Percentiles rank a stretch among this genome's conserved stretches.
phyloP scores from a whole-genome alignment of 2,888 invertebrate genomes.

The Chymomyza caudatula region DNA sequence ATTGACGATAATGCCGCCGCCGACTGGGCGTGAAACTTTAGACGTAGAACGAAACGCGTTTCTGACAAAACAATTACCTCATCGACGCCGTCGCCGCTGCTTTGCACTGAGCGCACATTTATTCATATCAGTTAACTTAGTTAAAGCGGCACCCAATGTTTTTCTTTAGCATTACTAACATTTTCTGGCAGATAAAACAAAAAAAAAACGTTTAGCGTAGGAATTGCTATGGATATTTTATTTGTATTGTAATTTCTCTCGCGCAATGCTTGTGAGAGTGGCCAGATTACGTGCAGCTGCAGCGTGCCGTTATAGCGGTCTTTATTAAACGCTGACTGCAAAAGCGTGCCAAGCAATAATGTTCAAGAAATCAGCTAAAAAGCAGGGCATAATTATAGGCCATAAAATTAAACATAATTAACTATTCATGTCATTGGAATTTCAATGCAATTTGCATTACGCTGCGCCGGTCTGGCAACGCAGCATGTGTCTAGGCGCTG shows the following conservation, averaged over 20 bases:
- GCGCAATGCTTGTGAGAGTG: background rate
- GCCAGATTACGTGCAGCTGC: slow-evolving; percentile 4
- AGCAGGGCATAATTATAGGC: background rate
- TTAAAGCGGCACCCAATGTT: slow-evolving; percentile 6
- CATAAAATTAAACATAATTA: background rate
- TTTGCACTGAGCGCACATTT: slow-evolving; percentile 30
- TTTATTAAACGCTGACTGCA: slow-evolving; percentile 33
- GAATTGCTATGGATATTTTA: background rate
- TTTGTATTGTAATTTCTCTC: slow-evolving; percentile 2
- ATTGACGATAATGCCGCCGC: slow-evolving; percentile 23
- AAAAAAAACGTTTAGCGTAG: slow-evolving; percentile 20
- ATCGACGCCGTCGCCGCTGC: slow-evolving; percentile 41
- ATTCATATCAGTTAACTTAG: slow-evolving; percentile 38
- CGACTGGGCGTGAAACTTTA: slow-evolving; percentile 58
- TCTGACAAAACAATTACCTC: slow-evolving; percentile 60
- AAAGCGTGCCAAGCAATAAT: too few relatives aligned
- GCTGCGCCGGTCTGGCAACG: slow-evolving; percentile 14
- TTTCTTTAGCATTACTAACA: slow-evolving; percentile 41
- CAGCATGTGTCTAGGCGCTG: slow-evolving; percentile 23
- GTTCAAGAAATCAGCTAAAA: too few relatives aligned
- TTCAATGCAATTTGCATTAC: background rate
- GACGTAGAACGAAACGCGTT: slow-evolving; percentile 51
- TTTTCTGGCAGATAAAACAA: slow-evolving; percentile 38
- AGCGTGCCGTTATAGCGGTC: slow-evolving; percentile 8
- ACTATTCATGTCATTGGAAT: slow-evolving; percentile 39